Conservation (phyloP, 2,113 vertebrate species). For the Tragulus kanchil region DNA sequence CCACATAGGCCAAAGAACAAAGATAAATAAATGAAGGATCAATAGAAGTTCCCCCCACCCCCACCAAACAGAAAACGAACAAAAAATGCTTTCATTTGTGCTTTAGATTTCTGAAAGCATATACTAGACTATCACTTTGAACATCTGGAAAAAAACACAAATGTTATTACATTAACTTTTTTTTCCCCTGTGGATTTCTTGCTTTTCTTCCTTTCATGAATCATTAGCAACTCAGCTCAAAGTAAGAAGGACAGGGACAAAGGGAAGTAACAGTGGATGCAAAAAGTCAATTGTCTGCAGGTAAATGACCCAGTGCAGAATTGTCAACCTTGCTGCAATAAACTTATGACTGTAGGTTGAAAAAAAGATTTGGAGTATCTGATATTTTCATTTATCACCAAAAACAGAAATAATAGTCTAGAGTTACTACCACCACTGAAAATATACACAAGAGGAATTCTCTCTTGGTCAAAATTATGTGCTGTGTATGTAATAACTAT, state of each 20-base stretch:
- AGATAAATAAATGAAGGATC: too few species aligned
- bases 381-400: constrained; percentile 38
- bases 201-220: constrained; percentile 57
- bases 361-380: constrained; percentile 13
- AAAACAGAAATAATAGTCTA: constrained; percentile 48
- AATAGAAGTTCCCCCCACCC: too few species aligned
- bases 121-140: not conserved
- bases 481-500: constrained; percentile 68
- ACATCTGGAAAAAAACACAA: constrained; percentile 67
- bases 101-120: constrained; percentile 56
- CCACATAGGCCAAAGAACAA: too few species aligned
- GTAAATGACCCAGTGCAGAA: constrained; percentile 47
- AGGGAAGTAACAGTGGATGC: constrained; percentile 44
- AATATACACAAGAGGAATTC: constrained; percentile 59
- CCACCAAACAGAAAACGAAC: too few species aligned
- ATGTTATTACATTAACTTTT: constrained; percentile 59
- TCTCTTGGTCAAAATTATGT: constrained; percentile 69
- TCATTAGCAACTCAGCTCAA: constrained; percentile 56
- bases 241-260: constrained; percentile 47
- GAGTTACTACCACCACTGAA: constrained; percentile 46
- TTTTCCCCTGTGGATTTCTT: constrained; percentile 67
- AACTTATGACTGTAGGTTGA: not conserved
- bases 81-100: constrained; percentile 40
- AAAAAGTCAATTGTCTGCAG: constrained; percentile 19
- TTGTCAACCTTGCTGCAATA: not conserved